A percentile compares a stretch with the other conserved stretches of the same genome.
phyloP scores from a whole-genome alignment of 2,888 invertebrate genomes.

The Strigamia transsilvanica region DNA sequence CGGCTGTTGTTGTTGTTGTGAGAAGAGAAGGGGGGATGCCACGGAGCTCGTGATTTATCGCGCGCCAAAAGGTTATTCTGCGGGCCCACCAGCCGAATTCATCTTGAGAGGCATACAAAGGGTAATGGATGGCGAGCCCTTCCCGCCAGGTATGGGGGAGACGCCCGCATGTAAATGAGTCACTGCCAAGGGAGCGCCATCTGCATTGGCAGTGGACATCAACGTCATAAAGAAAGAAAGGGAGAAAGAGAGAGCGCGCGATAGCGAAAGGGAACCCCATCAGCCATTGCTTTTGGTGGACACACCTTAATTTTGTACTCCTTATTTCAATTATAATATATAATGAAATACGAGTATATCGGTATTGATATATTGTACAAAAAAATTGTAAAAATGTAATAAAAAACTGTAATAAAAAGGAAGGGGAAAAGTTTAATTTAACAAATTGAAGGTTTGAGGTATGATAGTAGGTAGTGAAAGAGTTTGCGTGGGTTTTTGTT shows the following conservation, averaged over 20 bases:
- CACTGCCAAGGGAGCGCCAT: slow-evolving; percentile 43
- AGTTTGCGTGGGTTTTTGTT: slow-evolving; percentile 36
- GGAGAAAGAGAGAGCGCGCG: neutral
- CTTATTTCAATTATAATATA: neutral
- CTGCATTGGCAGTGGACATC: slow-evolving; percentile 47
- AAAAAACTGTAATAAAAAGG: neutral
- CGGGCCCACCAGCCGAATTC: slow-evolving; percentile 49
- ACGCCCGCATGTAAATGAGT: slow-evolving; percentile 48
- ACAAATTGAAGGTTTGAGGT: neutral
- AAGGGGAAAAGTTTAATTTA: slow-evolving; percentile 1
- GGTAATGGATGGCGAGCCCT: slow-evolving; percentile 49
- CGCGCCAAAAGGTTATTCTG: slow-evolving; percentile 49
- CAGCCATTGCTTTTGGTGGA: slow-evolving; percentile 10
- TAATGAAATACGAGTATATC: no score
- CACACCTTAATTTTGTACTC: slow-evolving; percentile 20
- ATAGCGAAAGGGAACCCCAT: neutral
- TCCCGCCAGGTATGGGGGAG: slow-evolving; percentile 49
- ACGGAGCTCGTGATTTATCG: slow-evolving; percentile 49
- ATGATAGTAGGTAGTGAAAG: neutral
- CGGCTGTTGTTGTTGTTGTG: slow-evolving; percentile 49
- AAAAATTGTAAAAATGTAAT: neutral
- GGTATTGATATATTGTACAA: no score
- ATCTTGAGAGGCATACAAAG: slow-evolving; percentile 49
- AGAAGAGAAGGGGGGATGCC: slow-evolving; percentile 35
- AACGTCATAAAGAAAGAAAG: slow-evolving; percentile 33